Conservation (phyloP, 2,113 vertebrate genomes). For the Oceanites oceanicus region DNA sequence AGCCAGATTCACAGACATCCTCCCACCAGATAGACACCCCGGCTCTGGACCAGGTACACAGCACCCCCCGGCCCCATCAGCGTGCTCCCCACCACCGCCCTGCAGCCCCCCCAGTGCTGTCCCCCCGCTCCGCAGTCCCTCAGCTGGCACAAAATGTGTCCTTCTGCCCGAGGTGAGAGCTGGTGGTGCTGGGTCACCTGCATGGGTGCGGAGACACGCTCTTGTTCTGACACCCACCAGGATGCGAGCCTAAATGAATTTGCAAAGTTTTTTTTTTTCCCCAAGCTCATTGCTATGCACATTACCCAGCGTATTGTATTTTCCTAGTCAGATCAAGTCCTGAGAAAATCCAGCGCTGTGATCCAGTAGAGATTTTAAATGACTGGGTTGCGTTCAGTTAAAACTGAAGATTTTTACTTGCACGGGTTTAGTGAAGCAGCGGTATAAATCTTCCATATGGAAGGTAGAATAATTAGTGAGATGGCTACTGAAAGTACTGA, state of each 20-base stretch:
- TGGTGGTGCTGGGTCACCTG: not conserved
- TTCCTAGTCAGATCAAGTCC: not conserved
- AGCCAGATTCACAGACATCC: not conserved
- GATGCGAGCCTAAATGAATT: not conserved
- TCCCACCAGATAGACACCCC: not conserved
- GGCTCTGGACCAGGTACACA: not conserved
- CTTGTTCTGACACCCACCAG: not conserved
- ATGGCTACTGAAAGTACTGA: not conserved
- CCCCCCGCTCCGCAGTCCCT: not conserved
- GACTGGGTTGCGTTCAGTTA: not conserved
- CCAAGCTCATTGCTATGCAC: not conserved
- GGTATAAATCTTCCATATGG: rapidly evolving
- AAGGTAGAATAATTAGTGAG: not conserved
- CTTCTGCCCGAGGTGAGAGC: not conserved
- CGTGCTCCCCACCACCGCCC: not conserved
- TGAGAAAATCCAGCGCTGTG: not conserved
- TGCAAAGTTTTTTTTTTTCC: not conserved
- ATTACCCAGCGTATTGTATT: not conserved
- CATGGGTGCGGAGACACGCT: not conserved
- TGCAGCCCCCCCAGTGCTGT: no score
- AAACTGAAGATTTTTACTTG: not conserved
- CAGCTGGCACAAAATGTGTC: not conserved
- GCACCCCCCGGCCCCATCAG: not conserved
- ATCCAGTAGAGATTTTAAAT: not conserved
- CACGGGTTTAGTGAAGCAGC: not conserved